A percentile compares a stretch with the other conserved stretches of the same genome.
Evolutionary conservation across 2,797 vertebrate genomes (phyloP).

Genomic region (Fistularia tabacaria): DNA sequence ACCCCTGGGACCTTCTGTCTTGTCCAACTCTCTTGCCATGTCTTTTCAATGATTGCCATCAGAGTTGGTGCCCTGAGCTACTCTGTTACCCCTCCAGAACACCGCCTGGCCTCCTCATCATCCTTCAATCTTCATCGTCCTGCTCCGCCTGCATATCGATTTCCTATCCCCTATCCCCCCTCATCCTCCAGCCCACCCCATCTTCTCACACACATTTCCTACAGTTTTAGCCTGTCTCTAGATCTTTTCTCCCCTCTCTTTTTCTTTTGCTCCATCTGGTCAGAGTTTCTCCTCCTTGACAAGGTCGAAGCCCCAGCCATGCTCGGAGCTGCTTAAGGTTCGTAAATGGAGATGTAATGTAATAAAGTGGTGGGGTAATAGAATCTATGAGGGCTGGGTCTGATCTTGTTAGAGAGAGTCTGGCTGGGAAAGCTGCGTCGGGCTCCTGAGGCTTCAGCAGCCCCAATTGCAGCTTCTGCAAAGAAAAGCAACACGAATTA

Average conservation of each 20-base stretch:
- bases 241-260: slow-evolving; percentile 23
- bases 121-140: slow-evolving; percentile 72
- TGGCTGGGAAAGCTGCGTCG: slow-evolving; percentile 55
- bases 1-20: slow-evolving; percentile 34
- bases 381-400: slow-evolving; percentile 71
- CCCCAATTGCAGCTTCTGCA: slow-evolving; percentile 31
- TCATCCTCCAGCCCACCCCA: slow-evolving; percentile 36
- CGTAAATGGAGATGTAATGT: slow-evolving; percentile 79
- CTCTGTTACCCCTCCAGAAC: slow-evolving; percentile 49
- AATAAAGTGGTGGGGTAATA: slow-evolving; percentile 75
- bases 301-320: slow-evolving; percentile 69
- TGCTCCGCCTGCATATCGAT: slow-evolving; percentile 68
- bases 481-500: neutral
- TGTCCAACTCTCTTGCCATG: slow-evolving; percentile 14
- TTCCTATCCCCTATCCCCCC: slow-evolving; percentile 59
- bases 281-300: slow-evolving; percentile 72
- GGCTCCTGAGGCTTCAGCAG: slow-evolving; percentile 39
- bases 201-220: slow-evolving; percentile 55
- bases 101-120: slow-evolving; percentile 53
- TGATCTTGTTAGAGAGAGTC: slow-evolving; percentile 72
- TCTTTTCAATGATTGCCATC: slow-evolving; percentile 46
- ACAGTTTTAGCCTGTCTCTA: slow-evolving; percentile 37
- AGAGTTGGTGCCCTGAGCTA: slow-evolving; percentile 40
- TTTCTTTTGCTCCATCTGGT: slow-evolving; percentile 50
- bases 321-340: slow-evolving; percentile 71